phyloP scores from a whole-genome alignment of 2,888 invertebrate species.

The Macaria liturata region DNA sequence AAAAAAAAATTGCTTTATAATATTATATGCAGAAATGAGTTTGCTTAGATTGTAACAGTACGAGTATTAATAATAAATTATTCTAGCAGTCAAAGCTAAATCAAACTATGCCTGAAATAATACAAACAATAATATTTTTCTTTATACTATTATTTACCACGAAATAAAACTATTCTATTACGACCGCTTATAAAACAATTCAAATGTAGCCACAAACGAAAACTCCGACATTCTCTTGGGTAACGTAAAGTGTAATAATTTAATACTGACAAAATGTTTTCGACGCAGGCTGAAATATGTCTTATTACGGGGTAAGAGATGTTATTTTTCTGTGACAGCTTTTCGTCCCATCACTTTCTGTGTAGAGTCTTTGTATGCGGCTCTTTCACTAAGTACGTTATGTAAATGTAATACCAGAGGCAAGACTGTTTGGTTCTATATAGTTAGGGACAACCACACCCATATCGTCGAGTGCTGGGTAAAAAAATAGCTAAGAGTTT shows the following conservation, averaged over 20 bases:
- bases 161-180: slow-evolving; percentile 44
- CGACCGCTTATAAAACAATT: slow-evolving; percentile 27
- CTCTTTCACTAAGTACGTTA: slow-evolving; percentile 73
- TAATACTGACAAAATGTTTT: slow-evolving; percentile 51
- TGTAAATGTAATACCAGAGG: slow-evolving; percentile 75
- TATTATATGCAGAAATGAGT: too few species aligned
- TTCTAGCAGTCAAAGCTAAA: too few species aligned
- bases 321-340: slow-evolving; percentile 58
- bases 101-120: too few species aligned
- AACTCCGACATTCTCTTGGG: slow-evolving; percentile 37
- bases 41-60: too few species aligned
- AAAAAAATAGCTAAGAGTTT: slow-evolving; percentile 27
- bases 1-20: too few species aligned
- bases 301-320: slow-evolving; percentile 50
- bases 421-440: slow-evolving; percentile 61
- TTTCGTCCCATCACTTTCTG: slow-evolving; percentile 62
- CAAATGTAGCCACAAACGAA: slow-evolving; percentile 23
- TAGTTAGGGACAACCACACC: slow-evolving; percentile 62
- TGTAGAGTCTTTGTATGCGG: slow-evolving; percentile 67
- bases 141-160: slow-evolving; percentile 15
- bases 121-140: too few species aligned
- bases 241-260: slow-evolving; percentile 57
- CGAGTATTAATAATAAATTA: too few species aligned
- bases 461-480: slow-evolving; percentile 58
- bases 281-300: slow-evolving; percentile 45